These are phyloP conservation scores for Beris chalybata DNA, from an alignment of 2,888 invertebrate genomes.

Conservation along the genomic window DNA sequence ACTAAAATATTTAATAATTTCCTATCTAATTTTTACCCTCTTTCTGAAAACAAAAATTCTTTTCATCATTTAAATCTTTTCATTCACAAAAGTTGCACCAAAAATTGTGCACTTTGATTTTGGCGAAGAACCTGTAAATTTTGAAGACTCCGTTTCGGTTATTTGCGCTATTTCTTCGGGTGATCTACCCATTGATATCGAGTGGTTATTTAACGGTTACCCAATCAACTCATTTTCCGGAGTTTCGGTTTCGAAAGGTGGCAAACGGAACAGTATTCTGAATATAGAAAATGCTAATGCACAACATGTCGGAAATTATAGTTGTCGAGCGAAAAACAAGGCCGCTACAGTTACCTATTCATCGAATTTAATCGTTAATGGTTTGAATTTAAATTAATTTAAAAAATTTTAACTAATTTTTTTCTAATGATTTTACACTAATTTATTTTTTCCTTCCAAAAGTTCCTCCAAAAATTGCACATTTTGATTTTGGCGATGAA, in stretches of 20 bases:
- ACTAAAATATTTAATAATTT: no score
- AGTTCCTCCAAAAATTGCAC: slow-evolving; percentile 73
- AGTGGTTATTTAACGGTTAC: slow-evolving; percentile 69
- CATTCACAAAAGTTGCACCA: slow-evolving; percentile 51
- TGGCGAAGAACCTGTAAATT: slow-evolving; percentile 63
- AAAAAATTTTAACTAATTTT: slow-evolving; percentile 13
- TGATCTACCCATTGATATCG: slow-evolving; percentile 67
- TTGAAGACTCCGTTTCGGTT: slow-evolving; percentile 66
- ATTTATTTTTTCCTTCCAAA: not conserved
- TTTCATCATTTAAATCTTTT: no score
- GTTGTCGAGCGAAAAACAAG: slow-evolving; percentile 60
- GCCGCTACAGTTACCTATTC: slow-evolving; percentile 60
- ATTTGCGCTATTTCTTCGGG: slow-evolving; percentile 68
- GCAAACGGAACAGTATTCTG: slow-evolving; percentile 60
- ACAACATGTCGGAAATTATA: slow-evolving; percentile 62
- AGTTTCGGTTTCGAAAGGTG: slow-evolving; percentile 57
- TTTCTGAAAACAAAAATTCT: no score
- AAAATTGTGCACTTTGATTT: slow-evolving; percentile 60
- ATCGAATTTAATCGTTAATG: slow-evolving; percentile 61
- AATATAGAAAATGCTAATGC: slow-evolving; percentile 63
- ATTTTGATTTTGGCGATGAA: slow-evolving; percentile 71
- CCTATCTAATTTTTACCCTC: no score
- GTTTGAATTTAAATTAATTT: slow-evolving; percentile 52
- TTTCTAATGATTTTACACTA: slow-evolving; percentile 20
- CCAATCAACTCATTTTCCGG: slow-evolving; percentile 62